phyloP scores from a whole-genome alignment of 2,113 vertebrate species.

The Chiloscyllium plagiosum region DNA sequence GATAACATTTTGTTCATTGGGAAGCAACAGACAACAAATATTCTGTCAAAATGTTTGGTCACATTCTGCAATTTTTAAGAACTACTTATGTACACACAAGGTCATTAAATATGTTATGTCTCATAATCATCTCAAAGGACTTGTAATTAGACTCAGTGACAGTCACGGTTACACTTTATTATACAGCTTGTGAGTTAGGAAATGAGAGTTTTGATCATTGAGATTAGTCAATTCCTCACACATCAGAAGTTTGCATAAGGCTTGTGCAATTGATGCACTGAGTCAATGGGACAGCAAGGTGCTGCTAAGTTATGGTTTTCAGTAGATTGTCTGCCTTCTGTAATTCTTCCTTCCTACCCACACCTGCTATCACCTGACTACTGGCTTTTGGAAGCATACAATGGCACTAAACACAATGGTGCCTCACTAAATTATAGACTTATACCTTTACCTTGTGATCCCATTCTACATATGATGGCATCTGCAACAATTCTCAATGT shows the following conservation, averaged over 20 bases:
- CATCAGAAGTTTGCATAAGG: not conserved
- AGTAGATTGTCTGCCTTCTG: not conserved
- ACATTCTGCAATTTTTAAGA: not conserved
- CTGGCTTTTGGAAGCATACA: too few species aligned
- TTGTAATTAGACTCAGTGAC: not conserved
- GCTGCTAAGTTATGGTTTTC: not conserved
- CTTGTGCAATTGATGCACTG: not conserved
- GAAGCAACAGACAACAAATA: not conserved
- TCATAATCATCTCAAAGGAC: not conserved
- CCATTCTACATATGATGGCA: not conserved
- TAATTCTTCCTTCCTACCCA: not conserved
- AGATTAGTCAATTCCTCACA: not conserved
- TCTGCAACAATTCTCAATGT: not conserved
- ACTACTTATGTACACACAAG: not conserved
- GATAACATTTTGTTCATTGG: not conserved
- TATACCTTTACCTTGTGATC: not conserved
- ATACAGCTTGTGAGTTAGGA: not conserved
- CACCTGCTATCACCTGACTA: not conserved
- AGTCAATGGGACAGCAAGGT: not conserved
- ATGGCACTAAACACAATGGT: too few species aligned
- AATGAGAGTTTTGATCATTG: not conserved
- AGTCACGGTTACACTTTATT: not conserved
- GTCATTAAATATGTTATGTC: not conserved
- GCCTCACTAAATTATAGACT: not conserved
- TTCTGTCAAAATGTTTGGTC: not conserved